These are phyloP conservation scores for Diploscapter pachys DNA, from an alignment of 1,140 invertebrate species.

Conservation along the genomic window DNA sequence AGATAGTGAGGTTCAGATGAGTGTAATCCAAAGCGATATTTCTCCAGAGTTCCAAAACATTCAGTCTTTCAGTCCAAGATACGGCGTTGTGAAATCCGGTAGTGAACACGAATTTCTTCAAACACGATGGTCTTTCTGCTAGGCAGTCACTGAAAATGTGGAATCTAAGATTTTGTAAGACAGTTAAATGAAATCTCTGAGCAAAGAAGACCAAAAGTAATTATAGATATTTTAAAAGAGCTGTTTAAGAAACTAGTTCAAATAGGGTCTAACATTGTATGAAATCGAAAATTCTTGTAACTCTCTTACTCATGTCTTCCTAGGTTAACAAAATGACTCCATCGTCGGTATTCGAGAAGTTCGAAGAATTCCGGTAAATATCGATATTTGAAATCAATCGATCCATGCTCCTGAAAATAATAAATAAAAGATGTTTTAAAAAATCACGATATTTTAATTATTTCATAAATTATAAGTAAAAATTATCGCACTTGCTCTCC, in stretches of 20 bases:
- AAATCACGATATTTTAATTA: background rate
- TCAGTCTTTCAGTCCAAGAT: constrained; percentile 51
- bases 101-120: constrained; percentile 58
- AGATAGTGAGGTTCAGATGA: constrained; percentile 55
- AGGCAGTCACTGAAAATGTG: constrained; percentile 50
- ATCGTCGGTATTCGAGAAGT: constrained; percentile 50
- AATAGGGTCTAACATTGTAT: background rate
- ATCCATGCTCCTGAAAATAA: constrained; percentile 47
- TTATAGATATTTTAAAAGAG: too few species aligned
- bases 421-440: background rate
- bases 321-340: constrained; percentile 58
- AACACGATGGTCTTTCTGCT: constrained; percentile 49
- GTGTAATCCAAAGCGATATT: constrained; percentile 49
- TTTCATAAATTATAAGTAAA: background rate
- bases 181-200: background rate
- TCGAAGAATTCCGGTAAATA: constrained; percentile 56
- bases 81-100: constrained; percentile 58
- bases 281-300: background rate
- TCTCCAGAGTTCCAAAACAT: constrained; percentile 52
- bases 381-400: constrained; percentile 57
- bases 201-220: background rate
- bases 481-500: constrained; percentile 35
- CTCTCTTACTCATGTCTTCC: constrained; percentile 26
- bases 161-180: background rate
- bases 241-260: background rate